Conservation (phyloP, 2,113 vertebrate genomes). For the Podiceps cristatus region DNA sequence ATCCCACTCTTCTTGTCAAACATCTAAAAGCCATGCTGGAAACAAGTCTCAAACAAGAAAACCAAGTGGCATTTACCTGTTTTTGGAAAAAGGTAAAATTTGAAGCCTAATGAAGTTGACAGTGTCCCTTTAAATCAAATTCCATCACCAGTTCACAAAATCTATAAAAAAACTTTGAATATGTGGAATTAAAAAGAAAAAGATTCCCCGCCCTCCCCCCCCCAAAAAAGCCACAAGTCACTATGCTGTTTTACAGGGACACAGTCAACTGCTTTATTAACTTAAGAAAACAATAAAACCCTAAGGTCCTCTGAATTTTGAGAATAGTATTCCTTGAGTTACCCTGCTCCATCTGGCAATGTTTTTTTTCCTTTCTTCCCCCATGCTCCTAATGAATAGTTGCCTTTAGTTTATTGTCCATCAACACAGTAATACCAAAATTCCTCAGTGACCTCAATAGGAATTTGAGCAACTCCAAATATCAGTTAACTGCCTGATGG, state of each 20-base stretch:
- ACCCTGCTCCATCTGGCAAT: neutral
- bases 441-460: neutral
- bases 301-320: neutral
- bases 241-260: constrained; percentile 13
- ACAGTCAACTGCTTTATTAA: constrained; percentile 8
- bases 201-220: neutral
- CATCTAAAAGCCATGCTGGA: constrained; percentile 40
- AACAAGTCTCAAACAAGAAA: constrained; percentile 32
- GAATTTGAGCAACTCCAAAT: neutral
- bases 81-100: constrained; percentile 46
- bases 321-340: neutral
- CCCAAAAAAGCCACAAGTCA: neutral
- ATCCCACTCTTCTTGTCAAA: neutral
- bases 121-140: constrained; percentile 55
- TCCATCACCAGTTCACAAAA: constrained; percentile 51
- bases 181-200: constrained; percentile 33
- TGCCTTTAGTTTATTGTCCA: constrained; percentile 42
- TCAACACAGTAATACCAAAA: neutral
- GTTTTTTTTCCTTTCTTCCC: neutral
- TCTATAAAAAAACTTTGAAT: constrained; percentile 24
- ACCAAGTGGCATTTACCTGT: constrained; percentile 46
- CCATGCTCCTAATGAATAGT: neutral
- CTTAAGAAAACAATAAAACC: neutral
- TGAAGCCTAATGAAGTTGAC: constrained; percentile 42
- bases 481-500: neutral